Evolutionary conservation across 2,888 invertebrate genomes (phyloP), one percentile per base, ranked within the genome.

Genomic region (Seira ritae): DNA sequence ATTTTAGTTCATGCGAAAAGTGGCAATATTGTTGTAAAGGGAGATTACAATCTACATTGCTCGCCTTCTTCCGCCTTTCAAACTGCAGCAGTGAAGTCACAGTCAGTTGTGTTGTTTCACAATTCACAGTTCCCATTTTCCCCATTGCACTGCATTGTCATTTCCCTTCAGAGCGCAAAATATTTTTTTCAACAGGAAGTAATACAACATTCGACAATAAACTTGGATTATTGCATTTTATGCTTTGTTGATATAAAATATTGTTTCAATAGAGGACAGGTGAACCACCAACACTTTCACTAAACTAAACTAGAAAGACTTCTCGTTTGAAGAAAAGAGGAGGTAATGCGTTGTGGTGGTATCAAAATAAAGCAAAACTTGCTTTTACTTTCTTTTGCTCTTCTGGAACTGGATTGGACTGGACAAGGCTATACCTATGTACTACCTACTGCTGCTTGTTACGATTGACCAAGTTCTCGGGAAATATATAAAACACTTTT

Each of bases 401-500:
- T 69, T 50, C 70, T n/a, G n/a, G n/a, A n/a, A n/a, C n/a, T n/a
- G n/a, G n/a, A n/a, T n/a, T n/a, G n/a, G n/a, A n/a, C n/a, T 42
- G 42, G 12, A 12, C 42, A 42, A 42, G 42, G 12, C 6, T 42
- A 12, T 42, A 42, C 42, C 6, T 12, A 42, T 6, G 12, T 8
- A 12, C 6, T 42, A 12, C 42, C 42, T 42, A 42, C 55, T 55
- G 15, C 23, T 31, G 42, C 65, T 75, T 65, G 81, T 76, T 76
- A 80, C 75, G 71, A 75, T 71, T 81, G 81, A 81, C 81, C 81
- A 81, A 81, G 70, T 81, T 81, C 74, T 60, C 71, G 46, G 55
- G 17, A 55, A 55, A 17, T 75, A 75, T 31, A 31, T 81, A 70
- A 81, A 81, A 81, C 77, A 69, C 62, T 50, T 66, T 20, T 31